These are phyloP conservation scores for Hypanus sabinus DNA, from an alignment of 2,113 vertebrate genomes.

Conservation along the genomic window DNA sequence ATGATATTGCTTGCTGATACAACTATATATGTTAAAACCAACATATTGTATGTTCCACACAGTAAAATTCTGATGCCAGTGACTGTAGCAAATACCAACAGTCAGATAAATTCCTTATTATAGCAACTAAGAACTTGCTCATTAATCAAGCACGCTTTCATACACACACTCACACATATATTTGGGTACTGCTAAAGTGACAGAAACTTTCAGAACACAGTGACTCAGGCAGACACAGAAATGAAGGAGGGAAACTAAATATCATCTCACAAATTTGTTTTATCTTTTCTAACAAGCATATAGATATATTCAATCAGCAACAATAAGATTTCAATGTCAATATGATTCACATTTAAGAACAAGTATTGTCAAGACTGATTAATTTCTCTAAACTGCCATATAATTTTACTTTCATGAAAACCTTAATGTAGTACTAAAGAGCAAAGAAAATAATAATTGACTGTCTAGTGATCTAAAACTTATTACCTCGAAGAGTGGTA, in stretches of 20 bases:
- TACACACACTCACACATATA: neutral
- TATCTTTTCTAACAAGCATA: neutral
- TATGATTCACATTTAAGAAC: neutral
- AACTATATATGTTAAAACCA: neutral
- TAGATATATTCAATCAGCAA: neutral
- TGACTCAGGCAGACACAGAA: neutral
- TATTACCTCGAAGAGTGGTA: neutral
- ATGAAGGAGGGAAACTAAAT: neutral
- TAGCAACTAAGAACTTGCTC: neutral
- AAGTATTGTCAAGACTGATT: neutral
- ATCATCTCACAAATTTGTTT: neutral
- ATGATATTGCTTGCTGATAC: neutral
- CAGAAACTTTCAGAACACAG: neutral
- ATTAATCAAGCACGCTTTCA: neutral
- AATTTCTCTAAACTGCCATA: neutral
- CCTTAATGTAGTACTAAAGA: neutral
- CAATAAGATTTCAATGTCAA: neutral
- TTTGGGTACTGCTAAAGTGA: neutral
- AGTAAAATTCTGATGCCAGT: neutral
- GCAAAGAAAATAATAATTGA: neutral
- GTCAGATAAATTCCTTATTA: neutral
- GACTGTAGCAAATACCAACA: neutral
- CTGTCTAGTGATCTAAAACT: neutral
- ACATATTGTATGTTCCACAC: neutral
- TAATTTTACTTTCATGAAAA: neutral